phyloP scores from a whole-genome alignment of 2,113 vertebrate species.

The Prolemur simus region DNA sequence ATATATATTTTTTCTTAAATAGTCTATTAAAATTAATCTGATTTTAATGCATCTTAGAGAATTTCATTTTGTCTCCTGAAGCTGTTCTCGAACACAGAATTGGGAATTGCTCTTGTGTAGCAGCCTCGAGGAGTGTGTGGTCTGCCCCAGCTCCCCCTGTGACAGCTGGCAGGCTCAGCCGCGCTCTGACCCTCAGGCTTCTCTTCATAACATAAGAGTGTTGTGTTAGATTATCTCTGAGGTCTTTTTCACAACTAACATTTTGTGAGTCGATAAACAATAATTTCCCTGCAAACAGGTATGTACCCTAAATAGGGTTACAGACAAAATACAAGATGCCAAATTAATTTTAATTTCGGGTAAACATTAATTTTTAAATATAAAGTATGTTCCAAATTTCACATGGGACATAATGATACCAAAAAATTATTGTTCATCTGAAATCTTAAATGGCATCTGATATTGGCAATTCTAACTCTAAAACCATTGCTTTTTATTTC shows the following conservation, averaged over 20 bases:
- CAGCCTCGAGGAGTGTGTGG: neutral
- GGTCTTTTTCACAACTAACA: neutral
- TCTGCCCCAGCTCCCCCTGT: neutral
- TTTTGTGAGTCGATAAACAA: neutral
- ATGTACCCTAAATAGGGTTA: neutral
- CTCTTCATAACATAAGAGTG: neutral
- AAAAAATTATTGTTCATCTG: neutral
- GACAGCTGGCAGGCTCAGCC: neutral
- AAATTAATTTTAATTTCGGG: neutral
- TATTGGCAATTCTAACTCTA: neutral
- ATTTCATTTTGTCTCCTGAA: neutral
- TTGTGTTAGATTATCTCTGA: neutral
- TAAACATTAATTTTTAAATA: neutral
- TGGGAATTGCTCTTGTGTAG: neutral
- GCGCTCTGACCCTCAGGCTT: neutral
- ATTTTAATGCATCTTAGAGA: neutral
- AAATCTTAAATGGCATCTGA: neutral
- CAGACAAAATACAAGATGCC: neutral
- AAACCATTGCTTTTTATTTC: neutral
- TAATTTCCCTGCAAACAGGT: neutral
- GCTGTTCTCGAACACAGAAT: neutral
- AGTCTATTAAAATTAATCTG: neutral
- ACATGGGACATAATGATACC: neutral
- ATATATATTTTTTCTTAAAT: neutral
- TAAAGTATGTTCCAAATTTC: neutral